Evolutionary conservation across 1,140 invertebrate genomes (phyloP), one percentile per base, ranked within the genome.

Genomic region (Eumeta japonica): DNA sequence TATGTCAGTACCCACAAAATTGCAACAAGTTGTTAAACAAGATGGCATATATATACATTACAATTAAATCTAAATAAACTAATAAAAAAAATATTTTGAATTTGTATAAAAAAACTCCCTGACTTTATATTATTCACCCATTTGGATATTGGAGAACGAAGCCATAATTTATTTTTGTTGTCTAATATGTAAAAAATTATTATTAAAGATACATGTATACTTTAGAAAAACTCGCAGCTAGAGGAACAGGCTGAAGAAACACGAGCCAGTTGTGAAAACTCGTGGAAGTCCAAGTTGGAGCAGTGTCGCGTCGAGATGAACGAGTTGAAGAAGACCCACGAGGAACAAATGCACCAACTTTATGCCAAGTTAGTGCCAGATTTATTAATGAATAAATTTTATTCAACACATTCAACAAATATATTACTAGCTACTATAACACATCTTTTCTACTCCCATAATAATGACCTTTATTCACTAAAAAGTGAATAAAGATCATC

Each of bases 301-400:
- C 35, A 37, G 1, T 48, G 78, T 16, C 50, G 68, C 42, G 66
- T 56, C 3, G 79, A 82, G 35, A 60, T 75, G 10, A 63, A 64
- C 4, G 58, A 64, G 10, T 50, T 75, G 46, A 75, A 67, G 58
- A 67, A 56, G 40, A 67, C 55, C 0, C 70, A 76, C 38, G 77
- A 77, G 35, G 71, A 75, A 42, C 67, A 81, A 38, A 63, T 81
- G 63, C 76, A 79, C 41, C 74, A 79, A 45, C 51, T 79, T 0
- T 78, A 76, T 42, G 74, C 77, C 28, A 79, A 77, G 77, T 78
- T 30, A 57, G 62, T 59, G 16, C 4, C 18, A 4, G 10, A 34
- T n/a, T 15, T 11, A 10, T 2, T 30, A 35, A n/a, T n/a, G n/a
- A n/a, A n/a, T n/a, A n/a, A n/a, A n/a, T n/a, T 27, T 27, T 9